Conservation (phyloP, 2,113 vertebrate genomes). For the Neotragus pygmaeus region DNA sequence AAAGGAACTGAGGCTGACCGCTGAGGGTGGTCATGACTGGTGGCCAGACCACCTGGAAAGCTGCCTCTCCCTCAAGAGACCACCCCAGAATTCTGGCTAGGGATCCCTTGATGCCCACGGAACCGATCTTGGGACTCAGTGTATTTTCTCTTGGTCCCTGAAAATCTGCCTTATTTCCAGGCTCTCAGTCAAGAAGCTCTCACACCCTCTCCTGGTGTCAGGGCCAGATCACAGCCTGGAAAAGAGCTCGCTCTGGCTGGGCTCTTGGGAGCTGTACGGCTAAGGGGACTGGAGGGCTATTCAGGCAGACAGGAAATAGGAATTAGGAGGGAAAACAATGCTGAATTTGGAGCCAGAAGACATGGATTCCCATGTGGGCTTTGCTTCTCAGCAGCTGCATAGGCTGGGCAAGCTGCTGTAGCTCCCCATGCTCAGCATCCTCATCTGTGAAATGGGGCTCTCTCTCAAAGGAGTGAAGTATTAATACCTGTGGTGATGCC, state of each 20-base stretch:
- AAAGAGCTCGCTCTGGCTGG: background rate
- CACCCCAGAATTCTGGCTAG: background rate
- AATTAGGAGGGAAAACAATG: constrained; percentile 64
- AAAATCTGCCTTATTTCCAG: constrained; percentile 38
- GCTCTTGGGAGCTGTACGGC: constrained; percentile 47
- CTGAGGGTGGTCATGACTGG: background rate
- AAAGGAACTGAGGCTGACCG: background rate
- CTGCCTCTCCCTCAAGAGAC: background rate
- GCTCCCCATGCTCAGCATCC: background rate
- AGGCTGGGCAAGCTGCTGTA: background rate
- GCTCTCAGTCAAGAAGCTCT: background rate
- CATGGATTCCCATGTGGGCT: constrained; percentile 47
- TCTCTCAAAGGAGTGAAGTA: background rate
- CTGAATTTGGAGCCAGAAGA: constrained; percentile 55
- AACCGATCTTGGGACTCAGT: background rate
- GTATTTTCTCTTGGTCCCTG: background rate
- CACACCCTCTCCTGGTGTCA: background rate
- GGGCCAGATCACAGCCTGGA: constrained; percentile 45
- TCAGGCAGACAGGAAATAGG: constrained; percentile 69
- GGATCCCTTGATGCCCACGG: background rate
- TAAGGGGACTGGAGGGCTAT: constrained; percentile 50
- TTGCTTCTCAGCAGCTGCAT: constrained; percentile 38
- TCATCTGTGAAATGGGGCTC: constrained; percentile 44
- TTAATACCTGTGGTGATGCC: background rate
- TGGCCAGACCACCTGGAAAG: constrained; percentile 29